These are phyloP conservation scores for Cryptus armator DNA, from an alignment of 2,888 invertebrate genomes.

Conservation along the genomic window DNA sequence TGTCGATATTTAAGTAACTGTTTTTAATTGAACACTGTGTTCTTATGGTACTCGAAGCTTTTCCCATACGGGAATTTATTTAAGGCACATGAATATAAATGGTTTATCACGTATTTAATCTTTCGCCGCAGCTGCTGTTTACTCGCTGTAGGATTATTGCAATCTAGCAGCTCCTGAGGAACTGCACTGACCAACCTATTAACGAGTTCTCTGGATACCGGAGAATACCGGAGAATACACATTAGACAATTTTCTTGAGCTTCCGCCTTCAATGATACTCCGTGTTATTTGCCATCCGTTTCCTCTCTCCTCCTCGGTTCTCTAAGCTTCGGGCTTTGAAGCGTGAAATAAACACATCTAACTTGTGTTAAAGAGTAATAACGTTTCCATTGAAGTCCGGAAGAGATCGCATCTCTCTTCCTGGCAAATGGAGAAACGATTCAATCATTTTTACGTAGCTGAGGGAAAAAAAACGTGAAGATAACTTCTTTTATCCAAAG, in stretches of 20 bases:
- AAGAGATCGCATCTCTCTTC: neutral
- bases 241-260: neutral
- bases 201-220: neutral
- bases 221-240: neutral
- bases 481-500: no score
- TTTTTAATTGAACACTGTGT: neutral
- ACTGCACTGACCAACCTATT: conserved; percentile 16
- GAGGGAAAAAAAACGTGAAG: no score
- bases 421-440: neutral
- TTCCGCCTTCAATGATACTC: conserved; percentile 30
- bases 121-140: conserved; percentile 30
- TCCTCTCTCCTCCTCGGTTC: neutral
- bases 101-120: conserved; percentile 33
- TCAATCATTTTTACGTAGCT: neutral
- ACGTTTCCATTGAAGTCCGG: neutral
- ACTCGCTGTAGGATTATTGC: conserved; percentile 26
- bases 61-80: neutral
- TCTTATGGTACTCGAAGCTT: neutral
- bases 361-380: conserved; percentile 6
- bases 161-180: conserved; percentile 2
- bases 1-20: neutral
- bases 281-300: neutral
- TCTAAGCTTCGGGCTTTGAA: neutral
- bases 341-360: conserved; percentile 9
- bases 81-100: neutral